Evolutionary conservation across 2,113 vertebrate genomes (phyloP).

Genomic region (Diphyllodes magnificus): DNA sequence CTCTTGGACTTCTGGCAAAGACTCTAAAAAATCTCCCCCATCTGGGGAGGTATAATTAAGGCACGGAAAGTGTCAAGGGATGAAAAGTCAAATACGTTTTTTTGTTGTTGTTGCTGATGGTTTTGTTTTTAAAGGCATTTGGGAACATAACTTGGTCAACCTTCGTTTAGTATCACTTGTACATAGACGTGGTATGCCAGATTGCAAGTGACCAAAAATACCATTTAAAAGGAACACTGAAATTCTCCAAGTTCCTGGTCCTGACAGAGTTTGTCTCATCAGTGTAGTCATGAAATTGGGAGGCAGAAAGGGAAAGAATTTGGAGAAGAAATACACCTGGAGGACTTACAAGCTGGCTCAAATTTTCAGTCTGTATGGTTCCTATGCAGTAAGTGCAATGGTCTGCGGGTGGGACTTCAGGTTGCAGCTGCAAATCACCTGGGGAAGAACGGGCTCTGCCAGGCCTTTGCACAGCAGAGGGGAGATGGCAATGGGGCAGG

Average conservation of each 20-base stretch:
- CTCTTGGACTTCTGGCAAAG: too few relatives aligned
- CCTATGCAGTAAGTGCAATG: neutral
- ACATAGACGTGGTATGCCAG: neutral
- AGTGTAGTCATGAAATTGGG: neutral
- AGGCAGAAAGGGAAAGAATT: neutral
- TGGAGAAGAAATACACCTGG: neutral
- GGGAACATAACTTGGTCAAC: neutral
- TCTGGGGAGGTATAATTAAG: too few relatives aligned
- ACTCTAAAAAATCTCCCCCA: too few relatives aligned
- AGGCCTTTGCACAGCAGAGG: neutral
- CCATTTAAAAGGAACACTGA: neutral
- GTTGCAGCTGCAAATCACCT: neutral
- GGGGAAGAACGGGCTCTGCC: fast-evolving
- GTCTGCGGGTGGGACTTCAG: neutral
- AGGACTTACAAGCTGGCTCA: neutral
- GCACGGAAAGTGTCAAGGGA: neutral
- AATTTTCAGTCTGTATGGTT: neutral
- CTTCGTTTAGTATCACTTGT: neutral
- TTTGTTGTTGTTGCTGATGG: neutral
- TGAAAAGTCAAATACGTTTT: neutral
- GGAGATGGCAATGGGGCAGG: neutral
- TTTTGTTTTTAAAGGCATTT: neutral
- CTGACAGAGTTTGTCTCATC: neutral
- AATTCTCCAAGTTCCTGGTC: neutral
- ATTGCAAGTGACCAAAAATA: neutral